A percentile compares a stretch with the other conserved stretches of the same genome.
Evolutionary conservation across 2,113 vertebrate species (phyloP).

Genomic region (Xiphorhynchus elegans): DNA sequence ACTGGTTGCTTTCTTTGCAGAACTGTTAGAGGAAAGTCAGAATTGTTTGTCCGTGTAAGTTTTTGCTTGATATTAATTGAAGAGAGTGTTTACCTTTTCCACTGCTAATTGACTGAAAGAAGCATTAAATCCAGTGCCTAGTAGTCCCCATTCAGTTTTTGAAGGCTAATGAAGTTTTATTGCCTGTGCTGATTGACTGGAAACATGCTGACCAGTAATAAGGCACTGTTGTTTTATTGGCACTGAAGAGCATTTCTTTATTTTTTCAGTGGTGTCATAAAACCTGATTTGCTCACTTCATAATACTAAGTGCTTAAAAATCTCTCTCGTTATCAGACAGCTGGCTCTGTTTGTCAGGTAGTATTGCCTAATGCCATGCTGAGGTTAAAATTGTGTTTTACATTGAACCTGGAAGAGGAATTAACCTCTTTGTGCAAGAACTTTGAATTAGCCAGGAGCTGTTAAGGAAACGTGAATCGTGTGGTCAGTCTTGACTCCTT

Average conservation of each 20-base stretch:
- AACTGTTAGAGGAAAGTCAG: not conserved
- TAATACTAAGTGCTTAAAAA: not conserved
- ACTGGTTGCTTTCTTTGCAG: not conserved
- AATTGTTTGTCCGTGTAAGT: not conserved
- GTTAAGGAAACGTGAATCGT: not conserved
- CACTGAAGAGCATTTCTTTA: not conserved
- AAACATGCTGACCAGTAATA: not conserved
- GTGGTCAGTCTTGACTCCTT: not conserved
- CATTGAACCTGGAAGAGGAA: not conserved
- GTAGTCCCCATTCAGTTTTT: not conserved
- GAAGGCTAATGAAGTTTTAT: conserved; percentile 19
- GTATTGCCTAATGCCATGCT: not conserved
- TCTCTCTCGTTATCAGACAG: not conserved
- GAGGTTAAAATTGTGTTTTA: not conserved
- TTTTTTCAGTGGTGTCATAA: conserved; percentile 17
- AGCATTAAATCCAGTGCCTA: not conserved
- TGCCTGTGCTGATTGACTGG: not conserved
- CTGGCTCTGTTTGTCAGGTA: not conserved
- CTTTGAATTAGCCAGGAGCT: not conserved
- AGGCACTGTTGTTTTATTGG: not conserved
- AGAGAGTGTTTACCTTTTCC: not conserved
- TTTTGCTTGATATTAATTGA: conserved; percentile 4
- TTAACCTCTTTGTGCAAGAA: not conserved
- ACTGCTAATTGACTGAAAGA: not conserved
- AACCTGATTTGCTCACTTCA: not conserved